phyloP scores from a whole-genome alignment of 2,113 vertebrate genomes.

The Syngnathus scovelli region DNA sequence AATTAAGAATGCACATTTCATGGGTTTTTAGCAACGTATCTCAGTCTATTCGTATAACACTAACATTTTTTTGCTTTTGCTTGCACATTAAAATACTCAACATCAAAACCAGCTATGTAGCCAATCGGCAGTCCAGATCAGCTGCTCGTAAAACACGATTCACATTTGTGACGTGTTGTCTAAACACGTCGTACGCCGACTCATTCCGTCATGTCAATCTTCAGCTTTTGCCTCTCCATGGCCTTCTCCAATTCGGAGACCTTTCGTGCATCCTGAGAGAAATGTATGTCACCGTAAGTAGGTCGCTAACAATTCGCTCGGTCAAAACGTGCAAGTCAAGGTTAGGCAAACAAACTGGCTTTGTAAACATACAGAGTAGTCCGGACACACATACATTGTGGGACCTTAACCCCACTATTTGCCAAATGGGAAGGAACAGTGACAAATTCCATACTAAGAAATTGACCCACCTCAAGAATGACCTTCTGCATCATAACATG shows the following conservation, averaged over 20 bases:
- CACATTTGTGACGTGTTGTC: background rate
- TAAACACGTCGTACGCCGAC: background rate
- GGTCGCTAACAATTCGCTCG: conserved; percentile 17
- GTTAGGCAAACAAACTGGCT: conserved; percentile 36
- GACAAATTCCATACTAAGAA: too few relatives aligned
- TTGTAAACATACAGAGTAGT: conserved; percentile 6
- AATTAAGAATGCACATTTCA: background rate
- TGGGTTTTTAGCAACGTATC: background rate
- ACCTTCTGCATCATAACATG: conserved; percentile 78
- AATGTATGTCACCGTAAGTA: conserved; percentile 4
- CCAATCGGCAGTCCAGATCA: background rate
- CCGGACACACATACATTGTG: background rate
- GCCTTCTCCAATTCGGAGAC: conserved; percentile 71
- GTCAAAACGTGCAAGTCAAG: conserved; percentile 30
- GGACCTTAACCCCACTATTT: background rate
- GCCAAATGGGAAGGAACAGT: too few relatives aligned
- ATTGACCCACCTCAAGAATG: conserved; percentile 69
- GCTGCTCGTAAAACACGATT: background rate
- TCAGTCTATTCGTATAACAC: conserved; percentile 1
- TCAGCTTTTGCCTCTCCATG: conserved; percentile 80
- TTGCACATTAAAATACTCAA: background rate
- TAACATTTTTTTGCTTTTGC: background rate
- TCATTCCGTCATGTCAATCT: conserved; percentile 52
- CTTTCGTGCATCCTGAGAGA: conserved; percentile 53
- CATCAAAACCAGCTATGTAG: background rate